phyloP scores from a whole-genome alignment of 2,888 invertebrate genomes.

The Rapana venosa region DNA sequence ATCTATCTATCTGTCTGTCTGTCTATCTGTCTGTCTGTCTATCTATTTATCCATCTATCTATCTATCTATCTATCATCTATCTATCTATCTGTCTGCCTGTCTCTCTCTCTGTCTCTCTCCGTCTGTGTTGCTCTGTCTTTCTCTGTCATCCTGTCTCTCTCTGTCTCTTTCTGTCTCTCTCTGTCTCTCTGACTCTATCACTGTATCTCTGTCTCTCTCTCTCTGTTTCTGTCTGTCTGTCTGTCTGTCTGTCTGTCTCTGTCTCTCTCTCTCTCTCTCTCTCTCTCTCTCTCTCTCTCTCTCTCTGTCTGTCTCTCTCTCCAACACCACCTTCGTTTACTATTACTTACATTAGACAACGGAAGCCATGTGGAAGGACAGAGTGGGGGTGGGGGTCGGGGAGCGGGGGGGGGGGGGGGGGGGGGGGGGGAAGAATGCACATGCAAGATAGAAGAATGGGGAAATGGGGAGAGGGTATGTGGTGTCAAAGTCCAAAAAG shows the following conservation, averaged over 20 bases:
- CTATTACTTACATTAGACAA: no score
- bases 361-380: no score
- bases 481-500: no score
- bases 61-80: constrained; percentile 32
- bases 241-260: neutral
- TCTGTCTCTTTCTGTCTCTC: neutral
- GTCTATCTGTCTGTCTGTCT: neutral
- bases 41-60: constrained; percentile 13
- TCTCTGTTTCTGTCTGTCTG: no score
- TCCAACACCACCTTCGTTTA: no score
- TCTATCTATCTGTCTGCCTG: constrained; percentile 34
- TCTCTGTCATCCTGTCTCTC: constrained; percentile 20
- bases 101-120: neutral
- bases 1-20: no score
- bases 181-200: neutral
- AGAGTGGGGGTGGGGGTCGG: no score
- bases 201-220: no score
- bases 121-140: neutral
- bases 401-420: no score
- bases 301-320: constrained; percentile 14
- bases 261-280: constrained; percentile 31
- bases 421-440: no score
- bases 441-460: no score
- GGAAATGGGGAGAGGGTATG: no score
- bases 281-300: constrained; percentile 37